phyloP scores from a whole-genome alignment of 2,888 invertebrate species.

The Sthenelais limicola region DNA sequence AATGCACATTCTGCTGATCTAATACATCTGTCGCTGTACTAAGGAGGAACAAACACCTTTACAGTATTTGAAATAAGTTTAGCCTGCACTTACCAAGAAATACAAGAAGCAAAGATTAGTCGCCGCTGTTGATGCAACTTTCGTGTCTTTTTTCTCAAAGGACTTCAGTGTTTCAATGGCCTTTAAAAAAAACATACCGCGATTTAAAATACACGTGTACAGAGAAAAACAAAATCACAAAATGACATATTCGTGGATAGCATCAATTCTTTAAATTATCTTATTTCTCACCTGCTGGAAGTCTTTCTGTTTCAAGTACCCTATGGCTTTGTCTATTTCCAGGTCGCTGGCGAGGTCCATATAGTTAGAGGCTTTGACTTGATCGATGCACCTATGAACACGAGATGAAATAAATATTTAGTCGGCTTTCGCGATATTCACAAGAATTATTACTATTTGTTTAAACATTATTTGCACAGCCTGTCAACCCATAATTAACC shows the following conservation, averaged over 20 bases:
- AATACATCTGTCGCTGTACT: no score
- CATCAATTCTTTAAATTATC: background rate
- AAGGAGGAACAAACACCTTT: background rate
- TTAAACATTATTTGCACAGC: no score
- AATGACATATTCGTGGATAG: background rate
- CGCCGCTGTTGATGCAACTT: constrained; percentile 87
- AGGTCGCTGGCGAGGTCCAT: constrained; percentile 87
- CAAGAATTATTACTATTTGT: no score
- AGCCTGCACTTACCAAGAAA: constrained; percentile 81
- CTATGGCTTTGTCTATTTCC: constrained; percentile 91
- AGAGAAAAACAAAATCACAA: no score
- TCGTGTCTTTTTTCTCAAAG: constrained; percentile 87
- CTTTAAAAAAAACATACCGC: constrained; percentile 73
- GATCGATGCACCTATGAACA: constrained; percentile 89
- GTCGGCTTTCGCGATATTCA: no score
- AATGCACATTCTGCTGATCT: no score
- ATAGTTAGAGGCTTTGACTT: constrained; percentile 91
- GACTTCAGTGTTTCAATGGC: constrained; percentile 88
- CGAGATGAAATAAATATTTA: no score
- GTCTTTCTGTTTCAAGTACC: constrained; percentile 86
- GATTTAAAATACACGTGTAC: no score
- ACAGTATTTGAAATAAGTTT: background rate
- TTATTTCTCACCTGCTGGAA: constrained; percentile 73
- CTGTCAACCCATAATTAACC: no score
- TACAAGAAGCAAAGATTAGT: constrained; percentile 90